phyloP scores from a whole-genome alignment of 2,888 invertebrate genomes.

The Orthosia cruda region DNA sequence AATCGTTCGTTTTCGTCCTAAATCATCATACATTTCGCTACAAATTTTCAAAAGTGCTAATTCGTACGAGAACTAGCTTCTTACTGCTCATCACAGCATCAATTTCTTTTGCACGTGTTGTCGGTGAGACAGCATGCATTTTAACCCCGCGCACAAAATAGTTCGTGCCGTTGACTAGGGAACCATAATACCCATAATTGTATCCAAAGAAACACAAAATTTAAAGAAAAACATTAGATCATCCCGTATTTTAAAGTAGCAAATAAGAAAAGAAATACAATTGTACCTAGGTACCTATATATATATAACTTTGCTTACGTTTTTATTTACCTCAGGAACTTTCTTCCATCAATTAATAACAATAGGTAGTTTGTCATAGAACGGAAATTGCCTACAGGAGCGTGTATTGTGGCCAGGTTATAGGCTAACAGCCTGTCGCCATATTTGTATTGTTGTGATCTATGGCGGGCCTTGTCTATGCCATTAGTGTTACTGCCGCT shows the following conservation, averaged over 20 bases:
- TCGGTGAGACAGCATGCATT: too few relatives aligned
- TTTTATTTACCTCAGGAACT: neutral
- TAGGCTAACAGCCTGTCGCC: slow-evolving; percentile 52
- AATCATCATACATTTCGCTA: too few relatives aligned
- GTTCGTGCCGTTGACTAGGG: too few relatives aligned
- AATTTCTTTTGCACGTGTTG: too few relatives aligned
- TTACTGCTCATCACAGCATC: too few relatives aligned
- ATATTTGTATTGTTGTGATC: slow-evolving; percentile 55
- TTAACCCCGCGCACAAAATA: too few relatives aligned
- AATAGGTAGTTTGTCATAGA: slow-evolving; percentile 44
- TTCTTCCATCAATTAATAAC: slow-evolving; percentile 36
- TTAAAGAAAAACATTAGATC: neutral
- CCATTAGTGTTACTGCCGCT: slow-evolving; percentile 11
- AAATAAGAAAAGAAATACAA: neutral
- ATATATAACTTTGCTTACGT: too few relatives aligned
- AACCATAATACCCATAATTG: too few relatives aligned
- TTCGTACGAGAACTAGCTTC: too few relatives aligned
- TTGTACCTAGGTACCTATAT: neutral
- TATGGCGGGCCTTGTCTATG: slow-evolving; percentile 26
- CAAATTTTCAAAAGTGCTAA: too few relatives aligned
- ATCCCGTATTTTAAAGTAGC: neutral
- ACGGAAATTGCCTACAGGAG: slow-evolving; percentile 55
- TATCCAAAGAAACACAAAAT: neutral
- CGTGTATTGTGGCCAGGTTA: slow-evolving; percentile 31
- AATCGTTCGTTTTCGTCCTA: too few relatives aligned